Conservation (phyloP, 2,888 invertebrate genomes). For the Lissocephala sabroskyi region DNA sequence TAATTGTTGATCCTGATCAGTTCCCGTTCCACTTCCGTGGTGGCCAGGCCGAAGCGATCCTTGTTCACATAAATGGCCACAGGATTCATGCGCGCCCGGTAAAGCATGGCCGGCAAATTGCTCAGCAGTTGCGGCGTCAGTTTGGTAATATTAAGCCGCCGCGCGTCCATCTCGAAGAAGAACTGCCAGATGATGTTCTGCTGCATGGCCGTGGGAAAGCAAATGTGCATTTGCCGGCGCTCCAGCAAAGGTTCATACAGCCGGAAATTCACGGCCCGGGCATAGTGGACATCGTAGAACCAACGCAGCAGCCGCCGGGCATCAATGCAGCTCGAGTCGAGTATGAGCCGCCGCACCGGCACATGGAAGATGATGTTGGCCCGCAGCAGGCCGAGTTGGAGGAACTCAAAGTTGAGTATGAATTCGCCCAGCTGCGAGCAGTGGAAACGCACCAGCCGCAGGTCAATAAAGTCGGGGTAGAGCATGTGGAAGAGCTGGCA, state of each 20-base stretch:
- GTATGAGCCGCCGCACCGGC: slow-evolving; percentile 8
- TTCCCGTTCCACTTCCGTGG: slow-evolving; percentile 8
- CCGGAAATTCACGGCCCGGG: not conserved
- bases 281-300: slow-evolving; percentile 5
- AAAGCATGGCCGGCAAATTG: slow-evolving; percentile 9
- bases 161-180: slow-evolving; percentile 4
- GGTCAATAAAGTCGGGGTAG: slow-evolving; percentile 3
- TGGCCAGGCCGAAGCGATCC: slow-evolving; percentile 10
- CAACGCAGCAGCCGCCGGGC: slow-evolving; percentile 6
- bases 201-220: not conserved
- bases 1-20: slow-evolving; percentile 9
- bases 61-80: slow-evolving; percentile 8
- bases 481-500: slow-evolving; percentile 11
- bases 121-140: slow-evolving; percentile 5
- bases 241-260: slow-evolving; percentile 1
- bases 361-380: slow-evolving; percentile 6
- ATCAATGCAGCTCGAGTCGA: slow-evolving; percentile 1
- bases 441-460: slow-evolving; percentile 6
- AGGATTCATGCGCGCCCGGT: slow-evolving; percentile 7
- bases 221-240: not conserved
- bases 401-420: slow-evolving; percentile 10
- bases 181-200: slow-evolving; percentile 3
- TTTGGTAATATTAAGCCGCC: not conserved
- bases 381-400: slow-evolving; percentile 9
- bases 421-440: slow-evolving; percentile 8